phyloP scores from a whole-genome alignment of 2,113 vertebrate species.

The Oophaga pumilio region DNA sequence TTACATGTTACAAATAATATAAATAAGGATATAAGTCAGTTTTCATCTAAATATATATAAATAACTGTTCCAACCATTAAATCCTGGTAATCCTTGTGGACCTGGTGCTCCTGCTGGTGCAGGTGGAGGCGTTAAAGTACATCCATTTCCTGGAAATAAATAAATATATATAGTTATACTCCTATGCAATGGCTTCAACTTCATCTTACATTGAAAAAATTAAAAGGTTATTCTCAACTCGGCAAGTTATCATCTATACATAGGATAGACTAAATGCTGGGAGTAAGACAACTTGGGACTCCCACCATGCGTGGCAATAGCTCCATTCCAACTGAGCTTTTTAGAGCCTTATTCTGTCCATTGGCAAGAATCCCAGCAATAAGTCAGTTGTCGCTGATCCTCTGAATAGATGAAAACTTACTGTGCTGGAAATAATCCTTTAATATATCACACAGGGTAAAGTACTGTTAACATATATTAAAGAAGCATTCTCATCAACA shows the following conservation, averaged over 20 bases:
- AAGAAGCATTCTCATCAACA: background rate
- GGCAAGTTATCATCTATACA: too few relatives aligned
- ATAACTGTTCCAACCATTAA: conserved; percentile 33
- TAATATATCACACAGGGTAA: background rate
- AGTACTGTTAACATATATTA: background rate
- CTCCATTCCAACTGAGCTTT: too few relatives aligned
- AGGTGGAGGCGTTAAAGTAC: conserved; percentile 29
- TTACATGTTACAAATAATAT: background rate
- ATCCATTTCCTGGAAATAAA: conserved; percentile 17
- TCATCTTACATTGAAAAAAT: background rate
- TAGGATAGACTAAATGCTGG: too few relatives aligned
- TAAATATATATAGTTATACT: background rate
- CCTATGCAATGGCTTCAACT: background rate
- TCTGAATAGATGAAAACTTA: too few relatives aligned
- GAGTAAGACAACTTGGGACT: too few relatives aligned
- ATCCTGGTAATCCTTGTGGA: conserved; percentile 47
- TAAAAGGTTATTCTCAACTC: background rate
- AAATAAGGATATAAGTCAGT: too few relatives aligned
- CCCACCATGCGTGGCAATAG: too few relatives aligned
- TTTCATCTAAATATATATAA: background rate
- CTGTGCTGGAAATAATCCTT: too few relatives aligned
- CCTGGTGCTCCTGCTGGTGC: conserved; percentile 40
- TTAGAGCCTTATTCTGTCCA: too few relatives aligned
- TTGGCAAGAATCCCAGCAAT: too few relatives aligned
- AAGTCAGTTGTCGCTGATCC: too few relatives aligned